A percentile compares a stretch with the other conserved stretches of the same genome.
Evolutionary conservation across 2,888 invertebrate species (phyloP).

Genomic region (Troilus luridus): DNA sequence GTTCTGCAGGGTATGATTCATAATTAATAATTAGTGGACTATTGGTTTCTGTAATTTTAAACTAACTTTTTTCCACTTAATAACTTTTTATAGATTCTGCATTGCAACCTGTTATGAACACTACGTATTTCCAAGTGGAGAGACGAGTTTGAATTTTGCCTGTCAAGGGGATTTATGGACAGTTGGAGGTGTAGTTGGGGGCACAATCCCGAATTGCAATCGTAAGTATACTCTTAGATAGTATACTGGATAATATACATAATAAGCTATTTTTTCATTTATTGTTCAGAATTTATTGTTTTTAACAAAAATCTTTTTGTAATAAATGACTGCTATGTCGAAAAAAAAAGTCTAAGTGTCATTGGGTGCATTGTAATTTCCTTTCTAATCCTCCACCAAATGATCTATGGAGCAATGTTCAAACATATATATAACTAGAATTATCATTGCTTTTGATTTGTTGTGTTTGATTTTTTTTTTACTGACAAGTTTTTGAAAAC

Average conservation of each 20-base stretch:
- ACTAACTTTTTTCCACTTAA: neutral
- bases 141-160: slow-evolving; percentile 69
- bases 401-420: too few species aligned
- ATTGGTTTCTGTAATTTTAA: neutral
- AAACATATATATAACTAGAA: too few species aligned
- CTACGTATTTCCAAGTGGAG: slow-evolving; percentile 74
- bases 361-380: too few species aligned
- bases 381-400: too few species aligned
- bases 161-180: slow-evolving; percentile 73
- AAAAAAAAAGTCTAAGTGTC: too few species aligned
- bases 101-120: slow-evolving; percentile 70
- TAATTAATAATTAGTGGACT: neutral
- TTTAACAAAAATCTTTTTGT: too few species aligned
- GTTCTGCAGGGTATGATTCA: slow-evolving; percentile 59
- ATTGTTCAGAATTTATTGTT: too few species aligned
- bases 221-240: slow-evolving; percentile 72
- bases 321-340: too few species aligned
- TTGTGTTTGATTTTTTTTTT: too few species aligned
- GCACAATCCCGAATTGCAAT: slow-evolving; percentile 75
- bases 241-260: too few species aligned
- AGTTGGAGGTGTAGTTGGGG: slow-evolving; percentile 69
- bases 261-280: too few species aligned
- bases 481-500: too few species aligned
- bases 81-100: slow-evolving; percentile 70
- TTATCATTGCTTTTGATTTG: neutral